Conservation (phyloP, 2,888 invertebrate genomes). For the Chalcis sispes region DNA sequence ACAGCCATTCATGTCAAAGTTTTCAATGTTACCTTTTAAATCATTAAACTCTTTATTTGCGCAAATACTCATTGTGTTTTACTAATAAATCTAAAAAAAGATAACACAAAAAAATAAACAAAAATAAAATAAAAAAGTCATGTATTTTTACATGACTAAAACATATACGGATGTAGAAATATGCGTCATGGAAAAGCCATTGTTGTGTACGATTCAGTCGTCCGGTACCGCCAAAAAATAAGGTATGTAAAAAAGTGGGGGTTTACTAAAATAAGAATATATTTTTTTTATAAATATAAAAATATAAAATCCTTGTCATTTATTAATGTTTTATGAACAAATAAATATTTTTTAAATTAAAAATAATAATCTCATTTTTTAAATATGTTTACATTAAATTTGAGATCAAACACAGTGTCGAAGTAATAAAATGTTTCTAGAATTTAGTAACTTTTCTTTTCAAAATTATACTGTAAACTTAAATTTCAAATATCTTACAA, state of each 20-base stretch:
- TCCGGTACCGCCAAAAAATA: neutral
- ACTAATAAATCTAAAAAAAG: neutral
- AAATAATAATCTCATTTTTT: too few relatives aligned
- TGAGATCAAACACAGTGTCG: neutral
- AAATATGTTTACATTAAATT: too few relatives aligned
- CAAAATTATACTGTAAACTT: too few relatives aligned
- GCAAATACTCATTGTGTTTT: neutral
- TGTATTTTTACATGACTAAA: neutral
- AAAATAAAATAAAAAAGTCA: neutral
- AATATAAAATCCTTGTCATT: too few relatives aligned
- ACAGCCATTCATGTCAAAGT: conserved; percentile 7
- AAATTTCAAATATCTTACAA: too few relatives aligned
- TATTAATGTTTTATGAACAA: too few relatives aligned
- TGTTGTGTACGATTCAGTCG: neutral
- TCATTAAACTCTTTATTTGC: neutral
- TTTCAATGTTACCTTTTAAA: conserved; percentile 36
- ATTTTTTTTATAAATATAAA: too few relatives aligned
- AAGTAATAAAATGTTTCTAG: neutral
- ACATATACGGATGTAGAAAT: neutral
- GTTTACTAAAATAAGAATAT: neutral
- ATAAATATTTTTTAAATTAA: too few relatives aligned
- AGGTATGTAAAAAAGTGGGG: neutral
- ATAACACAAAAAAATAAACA: neutral
- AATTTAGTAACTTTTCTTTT: neutral
- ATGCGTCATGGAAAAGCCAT: too few relatives aligned